phyloP scores from a whole-genome alignment of 2,113 vertebrate genomes.

The Cyrtonyx montezumae region DNA sequence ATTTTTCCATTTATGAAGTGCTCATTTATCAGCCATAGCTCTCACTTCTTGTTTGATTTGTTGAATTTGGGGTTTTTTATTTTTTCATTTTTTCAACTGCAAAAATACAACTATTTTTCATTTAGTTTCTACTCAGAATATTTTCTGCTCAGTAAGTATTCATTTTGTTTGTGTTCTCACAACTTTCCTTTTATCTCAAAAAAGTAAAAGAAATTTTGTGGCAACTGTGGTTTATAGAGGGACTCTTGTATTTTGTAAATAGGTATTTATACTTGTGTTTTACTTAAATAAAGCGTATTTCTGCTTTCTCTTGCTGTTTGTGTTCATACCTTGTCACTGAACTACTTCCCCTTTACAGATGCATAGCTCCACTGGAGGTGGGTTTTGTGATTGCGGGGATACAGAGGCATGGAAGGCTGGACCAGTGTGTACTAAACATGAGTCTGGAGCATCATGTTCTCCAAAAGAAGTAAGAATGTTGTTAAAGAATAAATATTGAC shows the following conservation, averaged over 20 bases:
- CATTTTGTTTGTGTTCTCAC: fast-evolving
- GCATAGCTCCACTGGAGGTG: conserved; percentile 95
- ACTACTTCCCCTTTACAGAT: conserved; percentile 80
- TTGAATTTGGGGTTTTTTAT: neutral
- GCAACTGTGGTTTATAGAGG: neutral
- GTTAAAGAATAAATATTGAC: neutral
- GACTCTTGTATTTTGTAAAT: neutral
- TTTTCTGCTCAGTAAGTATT: neutral
- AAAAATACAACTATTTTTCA: neutral
- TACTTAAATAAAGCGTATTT: neutral
- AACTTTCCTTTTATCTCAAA: neutral
- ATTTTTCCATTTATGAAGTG: neutral
- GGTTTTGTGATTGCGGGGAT: conserved; percentile 98
- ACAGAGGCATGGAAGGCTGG: conserved; percentile 97
- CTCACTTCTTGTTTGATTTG: neutral
- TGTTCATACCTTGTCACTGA: neutral
- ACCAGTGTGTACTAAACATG: conserved; percentile 90
- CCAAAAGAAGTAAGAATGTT: conserved; percentile 87
- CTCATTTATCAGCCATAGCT: neutral
- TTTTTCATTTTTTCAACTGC: neutral
- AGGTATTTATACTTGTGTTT: neutral
- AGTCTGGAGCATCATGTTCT: conserved; percentile 80
- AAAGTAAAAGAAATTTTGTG: neutral
- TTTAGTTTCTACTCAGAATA: neutral
- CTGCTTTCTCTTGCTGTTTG: conserved; percentile 3